phyloP scores from a whole-genome alignment of 1,140 invertebrate genomes.

The Caerostris extrusa region DNA sequence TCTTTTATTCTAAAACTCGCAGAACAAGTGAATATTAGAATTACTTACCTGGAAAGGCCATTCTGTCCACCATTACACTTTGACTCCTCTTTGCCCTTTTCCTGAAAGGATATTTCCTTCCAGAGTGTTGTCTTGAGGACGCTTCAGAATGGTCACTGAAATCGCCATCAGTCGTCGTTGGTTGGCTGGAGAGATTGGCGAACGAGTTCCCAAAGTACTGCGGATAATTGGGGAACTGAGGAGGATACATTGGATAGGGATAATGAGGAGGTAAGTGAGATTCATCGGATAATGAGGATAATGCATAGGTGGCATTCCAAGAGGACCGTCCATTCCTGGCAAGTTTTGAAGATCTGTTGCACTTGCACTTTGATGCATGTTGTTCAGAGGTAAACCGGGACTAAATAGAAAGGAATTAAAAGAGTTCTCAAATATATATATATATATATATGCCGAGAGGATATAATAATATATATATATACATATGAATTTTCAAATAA shows the following conservation, averaged over 20 bases:
- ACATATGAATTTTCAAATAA: no score
- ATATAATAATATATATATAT: no score
- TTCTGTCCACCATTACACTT: conserved; percentile 75
- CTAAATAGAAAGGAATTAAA: neutral
- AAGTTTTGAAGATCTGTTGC: conserved; percentile 60
- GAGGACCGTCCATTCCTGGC: conserved; percentile 5
- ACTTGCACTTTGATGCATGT: conserved; percentile 72
- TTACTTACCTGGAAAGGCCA: conserved; percentile 59
- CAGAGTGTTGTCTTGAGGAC: neutral
- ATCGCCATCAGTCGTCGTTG: conserved; percentile 49
- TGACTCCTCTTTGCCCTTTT: conserved; percentile 73
- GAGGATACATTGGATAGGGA: conserved; percentile 72
- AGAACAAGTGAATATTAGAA: neutral
- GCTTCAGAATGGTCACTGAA: conserved; percentile 59
- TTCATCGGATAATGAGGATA: conserved; percentile 64
- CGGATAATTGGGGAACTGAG: conserved; percentile 52
- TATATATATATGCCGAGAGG: no score
- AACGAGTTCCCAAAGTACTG: conserved; percentile 61
- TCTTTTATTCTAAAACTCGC: no score
- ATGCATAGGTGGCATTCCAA: neutral
- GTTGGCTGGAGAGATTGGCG: conserved; percentile 53
- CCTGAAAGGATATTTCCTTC: conserved; percentile 36
- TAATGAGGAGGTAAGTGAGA: conserved; percentile 56
- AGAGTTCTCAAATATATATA: neutral
- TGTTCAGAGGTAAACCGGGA: neutral